These are phyloP conservation scores for Rhadina sibilatrix DNA, from an alignment of 2,113 vertebrate species.

Conservation along the genomic window DNA sequence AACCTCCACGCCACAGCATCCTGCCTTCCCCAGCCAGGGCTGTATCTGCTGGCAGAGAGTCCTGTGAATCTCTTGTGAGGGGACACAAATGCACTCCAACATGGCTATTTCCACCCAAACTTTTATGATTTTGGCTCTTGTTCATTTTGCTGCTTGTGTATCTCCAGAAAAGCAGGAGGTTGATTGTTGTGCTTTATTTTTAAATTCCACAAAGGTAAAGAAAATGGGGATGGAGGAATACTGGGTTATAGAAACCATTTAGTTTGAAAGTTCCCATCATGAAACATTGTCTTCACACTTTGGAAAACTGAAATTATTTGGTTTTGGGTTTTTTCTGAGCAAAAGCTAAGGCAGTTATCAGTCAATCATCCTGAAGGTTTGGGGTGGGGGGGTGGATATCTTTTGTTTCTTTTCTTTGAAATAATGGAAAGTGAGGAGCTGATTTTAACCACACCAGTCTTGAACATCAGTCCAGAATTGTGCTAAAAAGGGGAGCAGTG, in stretches of 20 bases:
- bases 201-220: neutral
- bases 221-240: neutral
- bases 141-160: neutral
- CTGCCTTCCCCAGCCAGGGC: neutral
- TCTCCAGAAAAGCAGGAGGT: neutral
- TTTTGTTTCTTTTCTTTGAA: neutral
- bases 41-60: neutral
- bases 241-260: neutral
- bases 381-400: rapidly evolving
- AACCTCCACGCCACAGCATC: neutral
- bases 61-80: neutral
- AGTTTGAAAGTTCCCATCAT: neutral
- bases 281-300: neutral
- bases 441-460: neutral
- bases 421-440: neutral
- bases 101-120: neutral
- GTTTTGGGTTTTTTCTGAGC: neutral
- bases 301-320: neutral
- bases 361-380: neutral
- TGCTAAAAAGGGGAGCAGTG: neutral
- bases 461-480: neutral
- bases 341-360: neutral
- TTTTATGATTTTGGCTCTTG: neutral
- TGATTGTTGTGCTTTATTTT: neutral
- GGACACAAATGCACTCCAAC: neutral